Base-by-base conservation (phyloP, 1,140 invertebrate species). In the Nephila pilipes region DNA sequence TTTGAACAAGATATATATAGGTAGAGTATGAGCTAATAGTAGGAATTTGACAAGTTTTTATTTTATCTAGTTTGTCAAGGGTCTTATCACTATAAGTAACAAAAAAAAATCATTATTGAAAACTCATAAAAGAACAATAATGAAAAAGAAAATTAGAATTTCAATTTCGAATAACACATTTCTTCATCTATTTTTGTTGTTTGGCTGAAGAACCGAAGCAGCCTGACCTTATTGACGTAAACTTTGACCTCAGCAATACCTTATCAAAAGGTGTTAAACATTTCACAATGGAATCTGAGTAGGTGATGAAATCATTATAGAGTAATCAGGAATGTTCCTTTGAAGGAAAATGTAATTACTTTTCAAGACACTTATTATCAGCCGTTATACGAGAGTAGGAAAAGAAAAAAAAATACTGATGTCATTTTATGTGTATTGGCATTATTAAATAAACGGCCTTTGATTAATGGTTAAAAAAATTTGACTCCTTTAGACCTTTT, bases 251-350 rank as follows among this genome's bases (percentile, higher is more conserved):
- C 0, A 32, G 29, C 18, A 75, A 75, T 36, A 32, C 3, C 69
- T 2, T 75, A 75, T 75, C 69, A 36, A 75, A 36, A 75, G 29
- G 69, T 75, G 69, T 75, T 75, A 75, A 75, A 75, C 3, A 32
- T 75, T 75, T 75, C 69, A 36, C 69, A 75, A 75, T 75, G 29
- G 6, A 75, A 25, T 32, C 29, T 75, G 32, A 16, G 25, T 20
- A 10, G 1, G 32, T 75, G 69, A 75, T 36, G 69, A 75, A 75
- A 75, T 75, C 69, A 75, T 75, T 75, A 75, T 0, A 75, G 18
- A 75, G 18, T 36, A 36, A 29, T 75, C 69, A 75, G 16, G 25
- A 32, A 32, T 75, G 2, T 29, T 16, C 14, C 29, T 16, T 3
- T 75, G 4, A 75, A 36, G 25, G 32, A 36, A 75, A 46, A 32